Base-by-base conservation (phyloP, 2,113 vertebrate genomes). In the Entomyzon cyanotis region DNA sequence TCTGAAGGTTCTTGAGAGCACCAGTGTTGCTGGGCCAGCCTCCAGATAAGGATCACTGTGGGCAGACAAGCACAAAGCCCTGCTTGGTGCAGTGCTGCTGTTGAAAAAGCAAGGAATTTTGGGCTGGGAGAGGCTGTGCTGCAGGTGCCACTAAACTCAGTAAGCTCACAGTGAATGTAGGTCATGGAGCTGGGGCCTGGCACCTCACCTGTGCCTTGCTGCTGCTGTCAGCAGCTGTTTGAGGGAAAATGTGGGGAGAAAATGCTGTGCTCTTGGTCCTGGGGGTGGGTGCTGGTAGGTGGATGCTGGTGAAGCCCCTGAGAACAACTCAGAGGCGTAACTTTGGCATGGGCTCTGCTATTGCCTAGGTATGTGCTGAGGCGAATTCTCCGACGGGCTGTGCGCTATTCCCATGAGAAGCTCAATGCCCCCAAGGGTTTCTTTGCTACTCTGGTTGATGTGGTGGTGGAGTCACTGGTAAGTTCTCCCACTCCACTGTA, bases 331-430 rank as follows among this genome's bases (percentile, higher is more conserved):
- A 22, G 64, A 41, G 58, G n/a, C 39, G 24, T 79, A 33, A 52
- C 0, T 0, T 55, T 44, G 53, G 27, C 10, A 0, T 23, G 28
- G 46, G 31, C 62, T 70, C 28, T 94, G 86, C 67, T 96, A 0
- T 96, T 89, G 75, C 79, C 19, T 33, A 99, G 99, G 67, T 99
- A 99, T 1, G 99, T 99, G 96, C 88, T 99, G 96, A 98, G 99
- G 93, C 98, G 99, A 89, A 99, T 99, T 97, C 98, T 99, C 80
- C 98, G 99, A 7, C 98, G 99, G 41, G 99, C 99, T 0, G 99
- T 99, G 31, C 98, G 99, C 62, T 99, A 99, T 28, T 98, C 99
- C 69, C 99, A 99, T 2, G 99, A 99, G 97, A 99, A 99, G 87
- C 98, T 99, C 71, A 98, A 96, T 5, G 99, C 99, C 84, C 98